Evolutionary conservation across 2,113 vertebrate genomes (phyloP), one percentile per base, ranked within the genome.

Genomic region (Corapipo altera): DNA sequence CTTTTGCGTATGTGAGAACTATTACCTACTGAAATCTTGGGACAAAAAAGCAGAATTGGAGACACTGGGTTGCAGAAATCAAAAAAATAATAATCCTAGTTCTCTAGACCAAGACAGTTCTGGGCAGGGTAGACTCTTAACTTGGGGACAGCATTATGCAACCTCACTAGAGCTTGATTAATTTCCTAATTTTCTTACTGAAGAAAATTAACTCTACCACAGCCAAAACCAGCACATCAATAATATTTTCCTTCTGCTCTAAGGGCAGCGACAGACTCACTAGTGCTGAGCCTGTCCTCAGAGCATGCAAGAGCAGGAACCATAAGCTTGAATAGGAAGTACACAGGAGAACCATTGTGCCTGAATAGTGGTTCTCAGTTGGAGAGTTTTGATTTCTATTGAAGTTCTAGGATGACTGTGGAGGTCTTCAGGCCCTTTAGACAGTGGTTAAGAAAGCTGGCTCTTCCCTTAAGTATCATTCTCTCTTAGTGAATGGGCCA

Each of bases 261-360:
- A 59, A 61, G n/a, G 15, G 6, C 23, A 32, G 23, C 0, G 0
- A 13, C 33, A 78, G n/a, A 12, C 22, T 39, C 5, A 2, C 5
- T 32, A 65, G 3, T 8, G 13, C 33, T 1, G 1, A 74, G 16
- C 13, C 37, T 77, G 15, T 48, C 15, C 24, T 73, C 59, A 58
- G n/a, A 65, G 21, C 27, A 28, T 1, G 1, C 8, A 3, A 3
- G 13, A 55, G 13, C 15, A 52, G 15, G 15, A 35, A 49, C 44
- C 58, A 17, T 26, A 62, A 73, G 37, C 16, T 28, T 21, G 46
- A 81, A 46, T 28, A 58, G 5, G 4, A 76, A 71, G 9, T 23
- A 32, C 26, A 30, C 6, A 27, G 28, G 14, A 78, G 37, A 85
- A 49, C 1, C 3, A 15, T n/a, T 57, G 21, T 59, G 35, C 18